phyloP scores from a whole-genome alignment of 2,797 vertebrate species.

The Semotilus atromaculatus region DNA sequence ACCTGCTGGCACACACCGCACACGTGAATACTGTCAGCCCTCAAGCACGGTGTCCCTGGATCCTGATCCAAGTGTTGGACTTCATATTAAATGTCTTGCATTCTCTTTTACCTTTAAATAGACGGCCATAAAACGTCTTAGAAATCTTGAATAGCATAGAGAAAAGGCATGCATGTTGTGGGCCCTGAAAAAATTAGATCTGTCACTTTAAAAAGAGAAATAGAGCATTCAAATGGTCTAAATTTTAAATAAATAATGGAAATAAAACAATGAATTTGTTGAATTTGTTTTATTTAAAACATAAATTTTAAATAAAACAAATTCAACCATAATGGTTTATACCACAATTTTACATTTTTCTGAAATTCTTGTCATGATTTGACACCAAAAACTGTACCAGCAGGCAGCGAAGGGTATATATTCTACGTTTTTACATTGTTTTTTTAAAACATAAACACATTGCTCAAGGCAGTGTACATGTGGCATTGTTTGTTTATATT shows the following conservation, averaged over 20 bases:
- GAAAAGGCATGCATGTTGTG: background rate
- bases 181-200: background rate
- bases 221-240: no score
- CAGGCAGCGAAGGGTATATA: background rate
- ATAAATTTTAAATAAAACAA: background rate
- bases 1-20: background rate
- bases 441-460: background rate
- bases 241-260: background rate
- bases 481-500: background rate
- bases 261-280: no score
- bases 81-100: no score
- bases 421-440: accelerated
- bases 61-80: background rate
- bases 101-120: background rate
- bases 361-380: background rate
- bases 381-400: background rate
- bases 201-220: background rate
- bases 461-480: background rate
- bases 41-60: background rate
- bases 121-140: background rate
- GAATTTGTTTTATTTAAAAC: no score
- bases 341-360: background rate
- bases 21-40: no score
- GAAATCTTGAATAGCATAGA: background rate
- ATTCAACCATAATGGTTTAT: background rate